Evolutionary conservation across 2,888 invertebrate species (phyloP).

Genomic region (Agonopterix heracliana): DNA sequence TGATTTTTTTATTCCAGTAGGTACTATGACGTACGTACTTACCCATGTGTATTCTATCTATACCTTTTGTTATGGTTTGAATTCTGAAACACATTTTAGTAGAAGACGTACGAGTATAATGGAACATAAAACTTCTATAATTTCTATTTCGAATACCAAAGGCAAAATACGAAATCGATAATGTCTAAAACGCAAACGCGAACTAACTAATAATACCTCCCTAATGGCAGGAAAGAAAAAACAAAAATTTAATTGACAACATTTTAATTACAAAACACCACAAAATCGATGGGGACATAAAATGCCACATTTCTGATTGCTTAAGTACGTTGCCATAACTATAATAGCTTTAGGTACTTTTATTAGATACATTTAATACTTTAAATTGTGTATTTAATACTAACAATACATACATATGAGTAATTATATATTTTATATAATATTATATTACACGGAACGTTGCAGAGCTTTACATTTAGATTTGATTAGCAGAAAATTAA

Average conservation of each 20-base stretch:
- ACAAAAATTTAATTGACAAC: constrained; percentile 66
- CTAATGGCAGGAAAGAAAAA: constrained; percentile 25
- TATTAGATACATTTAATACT: constrained; percentile 59
- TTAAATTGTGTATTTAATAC: constrained; percentile 66
- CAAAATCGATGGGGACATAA: constrained; percentile 68
- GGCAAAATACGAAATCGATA: no score
- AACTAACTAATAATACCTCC: no score
- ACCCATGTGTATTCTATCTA: no score
- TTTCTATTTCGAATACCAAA: no score
- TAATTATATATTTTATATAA: constrained; percentile 46
- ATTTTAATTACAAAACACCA: constrained; percentile 77
- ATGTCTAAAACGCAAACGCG: no score
- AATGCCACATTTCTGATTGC: constrained; percentile 62
- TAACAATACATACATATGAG: constrained; percentile 64
- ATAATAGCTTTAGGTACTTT: constrained; percentile 59
- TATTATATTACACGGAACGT: constrained; percentile 19
- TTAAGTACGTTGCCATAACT: constrained; percentile 66
- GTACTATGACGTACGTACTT: no score
- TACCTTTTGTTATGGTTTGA: no score
- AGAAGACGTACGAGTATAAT: no score
- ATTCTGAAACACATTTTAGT: no score
- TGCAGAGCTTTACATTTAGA: constrained; percentile 36
- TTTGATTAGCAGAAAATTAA: no score
- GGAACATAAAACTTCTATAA: no score
- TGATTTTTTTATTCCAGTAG: no score